phyloP scores from a whole-genome alignment of 2,888 invertebrate genomes.

The Xestia c-nigrum region DNA sequence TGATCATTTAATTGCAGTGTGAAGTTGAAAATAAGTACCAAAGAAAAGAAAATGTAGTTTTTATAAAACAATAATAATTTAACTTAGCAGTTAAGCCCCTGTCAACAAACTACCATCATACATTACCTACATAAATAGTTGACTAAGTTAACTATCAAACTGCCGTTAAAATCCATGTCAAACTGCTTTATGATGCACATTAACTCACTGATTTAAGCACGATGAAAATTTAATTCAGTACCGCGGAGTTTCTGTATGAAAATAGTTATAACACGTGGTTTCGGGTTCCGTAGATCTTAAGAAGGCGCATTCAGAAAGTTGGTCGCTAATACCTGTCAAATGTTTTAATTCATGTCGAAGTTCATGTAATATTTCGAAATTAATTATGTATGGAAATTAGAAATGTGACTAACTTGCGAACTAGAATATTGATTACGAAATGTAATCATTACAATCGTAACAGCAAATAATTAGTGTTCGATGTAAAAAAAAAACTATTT shows the following conservation, averaged over 20 bases:
- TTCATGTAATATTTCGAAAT: too few species aligned
- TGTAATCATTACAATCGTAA: too few species aligned
- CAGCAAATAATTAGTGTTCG: too few species aligned
- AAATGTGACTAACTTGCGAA: too few species aligned
- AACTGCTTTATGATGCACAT: conserved; percentile 56
- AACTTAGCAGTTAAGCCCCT: background rate
- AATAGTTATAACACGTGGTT: conserved; percentile 4
- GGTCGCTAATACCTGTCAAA: too few species aligned
- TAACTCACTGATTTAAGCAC: conserved; percentile 54
- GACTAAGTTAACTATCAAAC: conserved; percentile 52
- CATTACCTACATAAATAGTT: conserved; percentile 46
- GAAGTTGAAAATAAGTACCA: conserved; percentile 2
- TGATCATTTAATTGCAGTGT: conserved; percentile 47
- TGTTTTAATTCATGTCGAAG: too few species aligned
- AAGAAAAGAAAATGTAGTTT: background rate
- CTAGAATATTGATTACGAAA: too few species aligned
- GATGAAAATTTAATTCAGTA: conserved; percentile 45
- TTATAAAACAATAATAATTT: background rate
- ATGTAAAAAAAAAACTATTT: too few species aligned
- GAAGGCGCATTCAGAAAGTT: too few species aligned
- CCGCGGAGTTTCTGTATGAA: conserved; percentile 5
- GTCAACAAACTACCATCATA: conserved; percentile 1
- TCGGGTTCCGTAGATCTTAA: background rate
- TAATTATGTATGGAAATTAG: too few species aligned
- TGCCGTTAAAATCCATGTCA: conserved; percentile 51